Base-by-base conservation (phyloP, 2,888 invertebrate species). In the Drosophila mettleri region DNA sequence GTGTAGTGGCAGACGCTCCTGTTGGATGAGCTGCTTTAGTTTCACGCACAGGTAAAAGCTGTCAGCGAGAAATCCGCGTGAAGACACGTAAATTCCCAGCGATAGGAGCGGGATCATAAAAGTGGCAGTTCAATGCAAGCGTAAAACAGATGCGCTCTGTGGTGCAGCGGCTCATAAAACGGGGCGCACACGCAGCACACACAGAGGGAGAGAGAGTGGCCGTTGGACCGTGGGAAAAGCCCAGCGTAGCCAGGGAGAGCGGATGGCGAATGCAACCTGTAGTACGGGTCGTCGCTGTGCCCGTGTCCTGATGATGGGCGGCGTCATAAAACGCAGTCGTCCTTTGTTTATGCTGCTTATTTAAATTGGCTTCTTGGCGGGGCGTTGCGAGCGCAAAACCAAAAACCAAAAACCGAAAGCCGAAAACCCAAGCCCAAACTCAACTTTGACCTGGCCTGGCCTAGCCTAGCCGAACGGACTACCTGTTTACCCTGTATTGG, bases 301-400 rank as follows among this genome's bases (percentile, higher is more conserved):
- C 12, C 27, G 27, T 22, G 27, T 31, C 22, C 51, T 45, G 29
- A 52, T 45, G 36, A 52, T 38, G 51, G 43, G 41, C 53, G 61
- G 68, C 64, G 63, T 65, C 70, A 82, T 83, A 83, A 83, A 70
- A 65, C 48, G 64, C 22, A 54, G 64, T 78, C 54, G 85, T 78
- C 78, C 69, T 80, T 85, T 85, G 89, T 85, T 85, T 85, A 88
- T 88, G 84, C 75, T 86, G 89, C 89, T 89, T 89, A 86, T 86
- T 86, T 89, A 86, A 89, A 86, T 86, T 86, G 86, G 86, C 86
- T 86, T 86, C 88, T 86, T 86, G 86, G 85, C 89, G 89, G 85
- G 88, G 85, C 74, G 75, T 72, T 67, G 66, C 79, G 52, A 69
- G 39, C 57, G 36, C 48, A 27, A 18, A 27, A 20, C 34, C 39